These are phyloP conservation scores for Chlorospingus flavigularis DNA, from an alignment of 2,797 vertebrate species.

Conservation along the genomic window DNA sequence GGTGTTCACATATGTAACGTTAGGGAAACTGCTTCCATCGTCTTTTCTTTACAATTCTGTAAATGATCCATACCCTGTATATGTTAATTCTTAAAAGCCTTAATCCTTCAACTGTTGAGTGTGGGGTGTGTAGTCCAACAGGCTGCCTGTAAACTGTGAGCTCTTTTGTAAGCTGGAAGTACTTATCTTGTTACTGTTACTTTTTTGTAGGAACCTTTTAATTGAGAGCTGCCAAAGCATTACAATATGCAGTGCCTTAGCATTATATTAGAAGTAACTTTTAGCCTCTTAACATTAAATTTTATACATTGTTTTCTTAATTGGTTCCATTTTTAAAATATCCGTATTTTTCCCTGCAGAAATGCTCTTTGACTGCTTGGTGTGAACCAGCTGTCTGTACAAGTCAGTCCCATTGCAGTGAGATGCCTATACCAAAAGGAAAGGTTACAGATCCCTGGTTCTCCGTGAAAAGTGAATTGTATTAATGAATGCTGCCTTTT, in stretches of 20 bases:
- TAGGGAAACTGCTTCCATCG: constrained; percentile 56
- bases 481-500: constrained; percentile 79
- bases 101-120: constrained; percentile 77
- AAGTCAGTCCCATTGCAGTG: constrained; percentile 59
- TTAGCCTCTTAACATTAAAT: constrained; percentile 67
- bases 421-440: constrained; percentile 76
- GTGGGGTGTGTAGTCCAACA: constrained; percentile 86
- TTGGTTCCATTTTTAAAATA: constrained; percentile 64
- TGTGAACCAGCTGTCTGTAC: constrained; percentile 46
- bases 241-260: constrained; percentile 98
- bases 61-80: constrained; percentile 75
- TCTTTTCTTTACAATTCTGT: constrained; percentile 73
- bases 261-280: constrained; percentile 74
- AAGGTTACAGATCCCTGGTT: constrained; percentile 68
- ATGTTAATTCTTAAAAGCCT: constrained; percentile 86
- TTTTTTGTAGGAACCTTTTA: constrained; percentile 84
- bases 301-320: constrained; percentile 54
- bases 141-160: constrained; percentile 93
- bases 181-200: constrained; percentile 81
- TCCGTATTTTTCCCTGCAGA: constrained; percentile 38
- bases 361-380: constrained; percentile 57
- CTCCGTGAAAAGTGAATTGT: constrained; percentile 73
- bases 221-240: constrained; percentile 96
- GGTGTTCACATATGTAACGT: constrained; percentile 62
- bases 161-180: constrained; percentile 89